Conservation (phyloP, 2,888 invertebrate species). For the Pherbina coryleti region DNA sequence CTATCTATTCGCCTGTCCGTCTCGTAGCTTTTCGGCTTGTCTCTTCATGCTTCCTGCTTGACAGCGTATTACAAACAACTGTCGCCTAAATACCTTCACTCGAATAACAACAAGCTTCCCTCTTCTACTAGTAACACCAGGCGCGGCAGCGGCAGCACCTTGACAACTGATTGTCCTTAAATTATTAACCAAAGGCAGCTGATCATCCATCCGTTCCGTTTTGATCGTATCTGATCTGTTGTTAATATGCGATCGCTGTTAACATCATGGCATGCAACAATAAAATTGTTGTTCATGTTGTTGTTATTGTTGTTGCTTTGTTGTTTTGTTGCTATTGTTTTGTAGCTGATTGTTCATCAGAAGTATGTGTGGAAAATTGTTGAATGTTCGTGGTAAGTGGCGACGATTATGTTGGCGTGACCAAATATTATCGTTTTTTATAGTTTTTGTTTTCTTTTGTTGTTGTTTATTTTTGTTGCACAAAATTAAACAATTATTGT, state of each 20-base stretch:
- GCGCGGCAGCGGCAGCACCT: neutral
- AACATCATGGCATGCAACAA: neutral
- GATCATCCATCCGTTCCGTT: neutral
- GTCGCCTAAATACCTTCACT: neutral
- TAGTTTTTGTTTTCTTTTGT: neutral
- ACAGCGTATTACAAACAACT: slow-evolving; percentile 12
- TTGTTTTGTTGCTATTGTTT: neutral
- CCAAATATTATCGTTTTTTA: slow-evolving; percentile 16
- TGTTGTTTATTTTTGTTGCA: slow-evolving; percentile 5
- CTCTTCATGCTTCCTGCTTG: slow-evolving; percentile 9
- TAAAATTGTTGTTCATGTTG: neutral
- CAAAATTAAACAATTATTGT: slow-evolving; percentile 25
- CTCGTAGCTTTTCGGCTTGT: too few species aligned
- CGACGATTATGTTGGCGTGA: slow-evolving; percentile 37
- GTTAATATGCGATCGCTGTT: slow-evolving; percentile 22
- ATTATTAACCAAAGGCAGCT: slow-evolving; percentile 15
- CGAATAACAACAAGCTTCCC: too few species aligned
- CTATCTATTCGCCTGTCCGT: neutral
- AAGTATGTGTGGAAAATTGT: slow-evolving; percentile 29
- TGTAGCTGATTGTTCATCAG: neutral
- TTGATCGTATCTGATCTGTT: slow-evolving; percentile 10
- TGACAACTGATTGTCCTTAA: slow-evolving; percentile 16
- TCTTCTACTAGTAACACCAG: neutral
- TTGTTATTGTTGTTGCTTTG: neutral
- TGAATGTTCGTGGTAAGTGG: slow-evolving; percentile 26